Base-by-base conservation (phyloP, 2,113 vertebrate species). In the Chelonoidis abingdonii region DNA sequence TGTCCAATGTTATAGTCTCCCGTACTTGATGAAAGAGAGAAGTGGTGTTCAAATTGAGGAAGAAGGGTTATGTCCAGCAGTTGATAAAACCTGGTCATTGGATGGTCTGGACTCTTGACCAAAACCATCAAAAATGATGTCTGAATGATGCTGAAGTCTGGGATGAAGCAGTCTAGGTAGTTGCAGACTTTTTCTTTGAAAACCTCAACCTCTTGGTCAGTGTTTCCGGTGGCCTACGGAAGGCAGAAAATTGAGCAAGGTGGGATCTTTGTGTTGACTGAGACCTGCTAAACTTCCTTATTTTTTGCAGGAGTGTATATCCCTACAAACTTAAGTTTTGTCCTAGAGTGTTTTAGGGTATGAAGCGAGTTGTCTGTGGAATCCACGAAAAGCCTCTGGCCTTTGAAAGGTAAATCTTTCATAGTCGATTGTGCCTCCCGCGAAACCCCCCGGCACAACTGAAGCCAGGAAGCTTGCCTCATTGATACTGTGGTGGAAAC, bases 401-500 rank as follows among this genome's bases (percentile, higher is more conserved):
- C 3, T 17, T 17, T 17, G 31, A 65, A 65, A 65, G 62, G 6
- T 35, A 65, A 65, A 35, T 65, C 57, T 62, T 62, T 4, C 14
- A 65, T 3, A 17, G 31, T 65, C 6, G 31, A 65, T 35, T 35
- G 62, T 35, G 17, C 24, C 27, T 62, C 29, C 27, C 10, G 2
- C 0, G 16, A 31, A 65, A 65, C 16, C 6, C 16, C 6, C 14
- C 0, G 7, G 29, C 14, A 35, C 14, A 31, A 65, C 14, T 35
- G 62, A 65, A 65, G 31, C 62, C 31, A 65, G 16, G 62, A 65
- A 65, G 62, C 7, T 17, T 16, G 4, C 2, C 31, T 35, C 29
- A 16, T 65, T 14, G 31, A 3, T 65, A 35, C 29, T 17, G 31
- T 17, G 31, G 31, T 35, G 62, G 62, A 65, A 35, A 65, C 6